Evolutionary conservation across 2,113 vertebrate species (phyloP).

Genomic region (Atherinomorus stipes): DNA sequence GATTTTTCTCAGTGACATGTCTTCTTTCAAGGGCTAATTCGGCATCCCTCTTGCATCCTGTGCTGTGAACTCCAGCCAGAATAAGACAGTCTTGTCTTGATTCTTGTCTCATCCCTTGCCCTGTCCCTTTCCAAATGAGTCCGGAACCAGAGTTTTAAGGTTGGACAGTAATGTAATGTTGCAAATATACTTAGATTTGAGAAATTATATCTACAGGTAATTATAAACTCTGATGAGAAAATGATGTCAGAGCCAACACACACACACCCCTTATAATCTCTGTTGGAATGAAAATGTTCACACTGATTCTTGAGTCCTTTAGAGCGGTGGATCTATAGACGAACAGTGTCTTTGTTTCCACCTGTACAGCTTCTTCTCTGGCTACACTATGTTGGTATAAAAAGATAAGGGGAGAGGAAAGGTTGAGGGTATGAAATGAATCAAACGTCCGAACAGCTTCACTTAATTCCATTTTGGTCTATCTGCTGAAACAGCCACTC

Average conservation of each 20-base stretch:
- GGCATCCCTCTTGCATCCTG: no score
- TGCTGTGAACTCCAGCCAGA: no score
- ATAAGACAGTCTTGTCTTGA: no score
- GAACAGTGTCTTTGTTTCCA: constrained; percentile 49
- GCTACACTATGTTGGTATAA: constrained; percentile 37
- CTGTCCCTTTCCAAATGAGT: no score
- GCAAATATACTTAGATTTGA: no score
- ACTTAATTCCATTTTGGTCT: constrained; percentile 60
- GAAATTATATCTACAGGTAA: no score
- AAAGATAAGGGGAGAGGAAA: constrained; percentile 41
- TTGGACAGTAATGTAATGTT: no score
- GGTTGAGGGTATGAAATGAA: constrained; percentile 30
- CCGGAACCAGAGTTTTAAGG: no score
- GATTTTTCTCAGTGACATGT: no score
- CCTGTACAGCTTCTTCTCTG: constrained; percentile 39
- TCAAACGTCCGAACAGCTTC: constrained; percentile 45
- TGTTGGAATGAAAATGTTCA: constrained; percentile 18
- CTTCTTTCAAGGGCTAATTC: no score
- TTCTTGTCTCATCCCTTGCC: no score
- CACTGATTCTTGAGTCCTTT: constrained; percentile 28
- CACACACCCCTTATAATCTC: constrained; percentile 25
- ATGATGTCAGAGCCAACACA: neutral
- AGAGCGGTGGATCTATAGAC: constrained; percentile 3
- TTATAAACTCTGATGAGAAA: no score
- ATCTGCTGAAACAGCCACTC: constrained; percentile 43